Evolutionary conservation across 2,888 invertebrate species (phyloP), one percentile per base, ranked within the genome.

Genomic region (Malachius bipustulatus): DNA sequence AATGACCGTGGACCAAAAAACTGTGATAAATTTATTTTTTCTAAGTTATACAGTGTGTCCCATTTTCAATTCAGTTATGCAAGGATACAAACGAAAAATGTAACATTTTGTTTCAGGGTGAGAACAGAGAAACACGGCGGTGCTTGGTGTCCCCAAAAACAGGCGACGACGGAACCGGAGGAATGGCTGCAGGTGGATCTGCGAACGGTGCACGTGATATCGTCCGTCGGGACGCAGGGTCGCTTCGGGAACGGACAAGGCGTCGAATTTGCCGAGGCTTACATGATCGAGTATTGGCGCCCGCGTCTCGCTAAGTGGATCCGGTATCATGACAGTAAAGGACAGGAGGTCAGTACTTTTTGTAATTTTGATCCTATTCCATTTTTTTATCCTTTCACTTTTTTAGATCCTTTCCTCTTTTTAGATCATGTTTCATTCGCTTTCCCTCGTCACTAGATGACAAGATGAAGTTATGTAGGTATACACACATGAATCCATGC

Each of bases 211-310:
- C 82, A 82, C 63, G 78, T 89, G 58, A 76, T 93, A 57, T 85
- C 87, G 1, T 82, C 76, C n/a, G 75, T 83, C 9, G 77, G 76
- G 47, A 81, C 81, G 2, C 91, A 91, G 64, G 93, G 93, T 14
- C 75, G 93, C 32, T 91, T 89, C 60, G 91, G 90, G 14, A 89
- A 89, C 61, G 90, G 90, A 26, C 78, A 83, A 58, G 91, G 91
- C 12, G 79, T 77, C 49, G 91, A 93, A 62, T 93, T 70, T 63
- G 78, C 87, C 4, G 87, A 89, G 59, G 74, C 77, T 26, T 91
- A 87, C 62, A 69, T 82, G 49, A 60, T 91, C 40, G 87, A 88
- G 55, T 89, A 89, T 61, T 84, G 82, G 80, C 64, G 87, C 46
- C 82, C 84, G 6, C 71, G 75, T 45, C 65, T 85, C 31, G 75